These are phyloP conservation scores for Rana temporaria DNA, from an alignment of 2,113 vertebrate species.

Conservation along the genomic window DNA sequence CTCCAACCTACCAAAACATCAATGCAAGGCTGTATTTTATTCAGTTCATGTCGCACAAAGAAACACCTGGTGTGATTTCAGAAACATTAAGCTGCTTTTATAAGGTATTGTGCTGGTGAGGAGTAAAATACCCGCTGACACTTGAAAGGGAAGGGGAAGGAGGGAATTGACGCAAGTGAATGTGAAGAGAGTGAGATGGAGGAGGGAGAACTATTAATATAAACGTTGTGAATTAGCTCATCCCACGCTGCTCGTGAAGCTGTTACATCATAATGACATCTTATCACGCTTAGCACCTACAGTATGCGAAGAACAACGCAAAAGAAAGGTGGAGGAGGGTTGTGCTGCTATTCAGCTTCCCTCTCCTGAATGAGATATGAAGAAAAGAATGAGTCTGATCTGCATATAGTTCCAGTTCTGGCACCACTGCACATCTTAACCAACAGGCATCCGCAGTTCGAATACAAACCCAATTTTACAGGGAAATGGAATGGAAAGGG, in stretches of 20 bases:
- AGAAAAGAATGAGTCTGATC: constrained; percentile 10
- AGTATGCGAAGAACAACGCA: constrained; percentile 22
- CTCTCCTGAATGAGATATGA: not conserved
- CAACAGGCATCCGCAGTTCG: not conserved
- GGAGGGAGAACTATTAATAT: constrained; percentile 56
- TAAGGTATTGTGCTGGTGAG: constrained; percentile 54
- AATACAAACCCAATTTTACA: not conserved
- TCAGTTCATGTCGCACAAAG: constrained; percentile 34
- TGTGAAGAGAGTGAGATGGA: constrained; percentile 35
- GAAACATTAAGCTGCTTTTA: constrained; percentile 48
- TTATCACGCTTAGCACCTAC: constrained; percentile 40
- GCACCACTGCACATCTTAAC: not conserved
- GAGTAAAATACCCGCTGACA: constrained; percentile 57
- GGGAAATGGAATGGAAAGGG: not conserved
- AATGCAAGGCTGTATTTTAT: constrained; percentile 3
- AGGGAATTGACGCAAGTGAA: constrained; percentile 50
- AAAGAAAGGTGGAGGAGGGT: constrained; percentile 17
- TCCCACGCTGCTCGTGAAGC: constrained; percentile 53
- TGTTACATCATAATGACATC: constrained; percentile 57
- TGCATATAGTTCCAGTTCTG: not conserved
- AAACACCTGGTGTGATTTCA: constrained; percentile 49
- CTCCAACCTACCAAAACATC: not conserved
- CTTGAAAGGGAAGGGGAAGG: constrained; percentile 41
- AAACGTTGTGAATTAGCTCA: constrained; percentile 53
- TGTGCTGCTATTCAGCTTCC: not conserved